Base-by-base conservation (phyloP, 2,113 vertebrate genomes). In the Nycticryphes semicollaris region DNA sequence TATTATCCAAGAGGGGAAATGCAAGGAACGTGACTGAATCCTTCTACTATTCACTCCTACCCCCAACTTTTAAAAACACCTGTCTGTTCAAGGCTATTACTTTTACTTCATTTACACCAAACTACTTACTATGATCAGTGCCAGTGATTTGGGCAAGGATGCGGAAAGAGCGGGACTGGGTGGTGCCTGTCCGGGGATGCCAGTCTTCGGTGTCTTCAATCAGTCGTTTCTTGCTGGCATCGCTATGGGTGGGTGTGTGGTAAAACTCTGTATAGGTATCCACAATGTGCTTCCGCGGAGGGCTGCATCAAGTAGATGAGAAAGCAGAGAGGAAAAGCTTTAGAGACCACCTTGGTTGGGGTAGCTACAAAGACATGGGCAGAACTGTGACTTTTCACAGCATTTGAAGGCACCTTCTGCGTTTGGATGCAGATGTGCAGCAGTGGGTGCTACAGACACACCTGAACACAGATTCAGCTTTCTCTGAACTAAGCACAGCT, bases 141-240 rank as follows among this genome's bases (percentile, higher is more conserved):
- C 99, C 99, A 0, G 99, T 99, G 96, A 99, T 99, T 92, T 99
- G 99, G 81, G 99, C 99, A 53, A 99, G 99, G 96, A 99, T 99
- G 47, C 98, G 98, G 97, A 99, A 99, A 25, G 99, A 99, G 64
- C 99, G 99, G 63, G 99, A 99, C 97, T 99, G 99, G 64, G 99
- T 99, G 11, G 99, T 99, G 64, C 99, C 99, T 0, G 98, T 98
- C 28, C 99, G 98, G 0, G 99, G 99, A 17, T 98, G 99, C 99
- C 99, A 99, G 94, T 99, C 99, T 92, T 99, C 99, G 0, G 99
- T 99, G 90, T 99, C 99, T 84, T 99, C 99, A 19, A 98, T 99
- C 96, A 99, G 98, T 20, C 99, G 98, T 93, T 99, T 99, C 98
- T 99, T 99, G 98, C 99, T 99, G 89, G 99, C 98, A 53, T 99